These are phyloP conservation scores for Himalopsyche tibetana DNA, from an alignment of 2,888 invertebrate genomes.

Conservation along the genomic window DNA sequence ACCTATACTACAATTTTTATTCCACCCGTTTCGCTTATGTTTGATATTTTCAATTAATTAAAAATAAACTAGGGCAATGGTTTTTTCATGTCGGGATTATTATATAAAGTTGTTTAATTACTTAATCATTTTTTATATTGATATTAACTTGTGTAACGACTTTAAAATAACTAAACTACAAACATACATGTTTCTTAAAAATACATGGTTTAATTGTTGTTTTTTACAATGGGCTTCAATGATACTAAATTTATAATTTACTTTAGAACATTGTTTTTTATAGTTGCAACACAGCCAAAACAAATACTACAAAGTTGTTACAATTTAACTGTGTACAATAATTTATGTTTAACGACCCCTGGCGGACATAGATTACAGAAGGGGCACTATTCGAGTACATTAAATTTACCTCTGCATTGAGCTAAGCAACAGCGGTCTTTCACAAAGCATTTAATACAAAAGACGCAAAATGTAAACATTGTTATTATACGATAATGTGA, in stretches of 20 bases:
- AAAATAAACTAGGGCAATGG: no score
- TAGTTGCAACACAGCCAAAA: neutral
- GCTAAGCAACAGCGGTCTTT: conserved; percentile 12
- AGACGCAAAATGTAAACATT: conserved; percentile 22
- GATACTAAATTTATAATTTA: neutral
- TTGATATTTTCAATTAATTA: no score
- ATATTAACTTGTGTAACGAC: no score
- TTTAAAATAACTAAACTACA: no score
- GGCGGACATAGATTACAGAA: conserved; percentile 9
- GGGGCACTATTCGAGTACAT: neutral
- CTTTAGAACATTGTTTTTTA: neutral
- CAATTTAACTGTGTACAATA: neutral
- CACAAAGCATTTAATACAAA: conserved; percentile 30
- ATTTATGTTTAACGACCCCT: neutral
- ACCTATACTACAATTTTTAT: no score
- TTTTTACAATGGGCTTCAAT: no score
- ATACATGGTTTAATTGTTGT: no score
- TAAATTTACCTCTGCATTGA: neutral
- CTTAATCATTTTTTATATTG: no score
- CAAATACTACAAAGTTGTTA: conserved; percentile 9
- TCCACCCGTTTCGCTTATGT: no score
- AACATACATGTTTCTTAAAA: no score
- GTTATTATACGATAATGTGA: conserved; percentile 10
- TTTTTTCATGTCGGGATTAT: no score
- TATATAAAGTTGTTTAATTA: no score